These are phyloP conservation scores for Pachypanchax playfairii DNA, from an alignment of 2,113 vertebrate species.

Conservation along the genomic window DNA sequence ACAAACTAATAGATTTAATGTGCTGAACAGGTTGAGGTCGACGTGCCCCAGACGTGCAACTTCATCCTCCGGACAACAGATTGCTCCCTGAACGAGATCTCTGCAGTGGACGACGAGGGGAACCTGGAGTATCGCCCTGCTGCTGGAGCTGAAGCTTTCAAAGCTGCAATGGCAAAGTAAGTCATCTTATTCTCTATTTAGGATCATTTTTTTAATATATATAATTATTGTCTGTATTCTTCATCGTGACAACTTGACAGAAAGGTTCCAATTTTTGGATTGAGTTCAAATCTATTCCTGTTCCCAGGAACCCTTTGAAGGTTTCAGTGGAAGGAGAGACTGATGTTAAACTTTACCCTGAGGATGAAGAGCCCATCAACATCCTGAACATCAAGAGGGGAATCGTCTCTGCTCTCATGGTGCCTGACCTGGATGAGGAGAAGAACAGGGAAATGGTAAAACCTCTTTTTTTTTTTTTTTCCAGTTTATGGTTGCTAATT, in stretches of 20 bases:
- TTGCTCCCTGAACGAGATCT: constrained; percentile 85
- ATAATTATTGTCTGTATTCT: background rate
- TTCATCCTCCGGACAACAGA: constrained; percentile 85
- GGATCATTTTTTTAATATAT: background rate
- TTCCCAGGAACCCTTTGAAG: constrained; percentile 82
- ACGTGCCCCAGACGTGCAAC: constrained; percentile 88
- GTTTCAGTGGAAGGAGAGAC: constrained; percentile 75
- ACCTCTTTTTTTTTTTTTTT: background rate
- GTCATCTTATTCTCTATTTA: background rate
- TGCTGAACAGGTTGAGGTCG: constrained; percentile 84
- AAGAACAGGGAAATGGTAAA: constrained; percentile 67
- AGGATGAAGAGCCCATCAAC: constrained; percentile 81
- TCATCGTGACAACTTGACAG: background rate
- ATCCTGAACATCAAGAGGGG: constrained; percentile 94
- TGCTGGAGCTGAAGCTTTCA: constrained; percentile 82
- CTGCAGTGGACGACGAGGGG: constrained; percentile 67
- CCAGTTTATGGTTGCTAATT: constrained; percentile 12
- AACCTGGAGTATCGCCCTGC: constrained; percentile 77
- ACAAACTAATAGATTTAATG: constrained; percentile 13
- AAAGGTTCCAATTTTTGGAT: background rate
- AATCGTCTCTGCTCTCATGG: constrained; percentile 87
- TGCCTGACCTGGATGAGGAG: constrained; percentile 80
- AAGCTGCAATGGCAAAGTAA: constrained; percentile 87
- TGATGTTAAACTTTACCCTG: constrained; percentile 81
- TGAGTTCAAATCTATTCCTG: constrained; percentile 12